Evolutionary conservation across 2,113 vertebrate species (phyloP).

Genomic region (Oxyura jamaicensis): DNA sequence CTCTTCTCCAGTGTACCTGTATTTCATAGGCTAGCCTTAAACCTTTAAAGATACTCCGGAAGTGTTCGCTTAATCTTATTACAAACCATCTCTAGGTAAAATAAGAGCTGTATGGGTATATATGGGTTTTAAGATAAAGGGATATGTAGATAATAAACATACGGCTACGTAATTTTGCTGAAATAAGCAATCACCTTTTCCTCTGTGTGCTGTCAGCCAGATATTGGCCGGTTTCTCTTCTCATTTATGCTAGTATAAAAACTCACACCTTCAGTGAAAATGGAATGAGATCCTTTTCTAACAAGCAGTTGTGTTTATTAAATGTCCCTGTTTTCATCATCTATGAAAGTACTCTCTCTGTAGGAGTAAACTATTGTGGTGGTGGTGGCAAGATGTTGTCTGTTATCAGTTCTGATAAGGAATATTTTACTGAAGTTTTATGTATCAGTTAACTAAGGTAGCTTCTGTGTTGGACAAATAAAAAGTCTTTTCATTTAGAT

Average conservation of each 20-base stretch:
- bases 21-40: not conserved
- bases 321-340: not conserved
- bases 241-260: not conserved
- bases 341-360: not conserved
- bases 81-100: accelerated
- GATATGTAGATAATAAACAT: not conserved
- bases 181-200: not conserved
- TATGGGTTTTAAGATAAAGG: not conserved
- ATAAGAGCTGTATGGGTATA: accelerated
- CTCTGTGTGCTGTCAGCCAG: not conserved
- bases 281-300: not conserved
- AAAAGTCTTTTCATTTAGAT: not conserved
- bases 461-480: not conserved
- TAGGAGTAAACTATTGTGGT: not conserved
- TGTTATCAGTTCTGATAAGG: not conserved
- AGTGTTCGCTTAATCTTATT: accelerated
- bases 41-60: not conserved
- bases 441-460: not conserved
- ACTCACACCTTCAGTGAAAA: not conserved
- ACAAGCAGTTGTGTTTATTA: not conserved
- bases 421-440: not conserved
- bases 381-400: not conserved
- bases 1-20: not conserved
- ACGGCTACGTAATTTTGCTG: not conserved
- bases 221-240: not conserved